Base-by-base conservation (phyloP, 2,797 vertebrate genomes). In the Trichosurus vulpecula region DNA sequence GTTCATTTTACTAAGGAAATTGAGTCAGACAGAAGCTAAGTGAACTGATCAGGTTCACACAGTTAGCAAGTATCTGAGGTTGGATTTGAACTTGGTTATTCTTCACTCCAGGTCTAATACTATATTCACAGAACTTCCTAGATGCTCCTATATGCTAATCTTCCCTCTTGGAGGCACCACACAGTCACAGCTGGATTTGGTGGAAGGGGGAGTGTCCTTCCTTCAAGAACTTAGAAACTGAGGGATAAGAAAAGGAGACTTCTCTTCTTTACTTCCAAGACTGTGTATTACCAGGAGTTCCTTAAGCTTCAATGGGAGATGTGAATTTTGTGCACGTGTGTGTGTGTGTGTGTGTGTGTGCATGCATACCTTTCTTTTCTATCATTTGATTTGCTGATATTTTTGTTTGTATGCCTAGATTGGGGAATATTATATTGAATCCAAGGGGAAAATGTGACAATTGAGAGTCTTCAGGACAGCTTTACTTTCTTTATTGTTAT, bases 401-500 rank as follows among this genome's bases (percentile, higher is more conserved):
- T 74, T 35, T 74, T n/a, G 14, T 35, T n/a, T n/a, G 6, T n/a
- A 41, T 22, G 35, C 14, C 13, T 55, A 51, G 47, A 93, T 54
- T 93, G 29, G 90, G 5, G 29, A 93, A 95, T 94, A 25, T 95
- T 94, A 14, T 9, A 1, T 90, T 93, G 25, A 52, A 41, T n/a
- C 52, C 47, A 55, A 89, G 31, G 41, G 31, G 54, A 41, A 94
- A n/a, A 92, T 52, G 61, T 90, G 56, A 90, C 47, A 92, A 91
- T 92, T 90, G 90, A 94, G 95, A 93, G 66, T 94, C 8, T 87
- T 56, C 87, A 91, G 94, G 95, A 54, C 54, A 92, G 93, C 91
- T 54, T 90, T 56, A 51, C 92, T 54, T 92, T 94, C 54, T 94
- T 95, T 97, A 16, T 14, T 87, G 58, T 91, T 93, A 5, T 58